phyloP scores from a whole-genome alignment of 2,888 invertebrate genomes.

The Meta bourneti region DNA sequence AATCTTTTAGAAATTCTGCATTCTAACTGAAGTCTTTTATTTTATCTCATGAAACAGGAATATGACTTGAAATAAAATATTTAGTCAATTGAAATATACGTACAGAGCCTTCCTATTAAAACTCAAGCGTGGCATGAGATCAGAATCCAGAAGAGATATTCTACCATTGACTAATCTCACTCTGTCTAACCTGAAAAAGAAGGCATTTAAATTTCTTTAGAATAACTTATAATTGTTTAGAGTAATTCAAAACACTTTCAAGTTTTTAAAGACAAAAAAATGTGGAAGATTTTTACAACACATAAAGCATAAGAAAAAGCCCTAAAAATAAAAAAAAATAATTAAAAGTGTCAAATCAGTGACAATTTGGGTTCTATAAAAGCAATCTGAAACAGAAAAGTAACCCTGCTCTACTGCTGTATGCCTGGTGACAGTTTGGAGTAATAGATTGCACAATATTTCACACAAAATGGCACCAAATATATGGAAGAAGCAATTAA shows the following conservation, averaged over 20 bases:
- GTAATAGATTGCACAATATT: too few relatives aligned
- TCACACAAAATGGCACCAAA: too few relatives aligned
- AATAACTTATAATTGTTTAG: not conserved
- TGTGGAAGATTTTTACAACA: not conserved
- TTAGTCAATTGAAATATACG: not conserved
- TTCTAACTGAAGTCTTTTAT: not conserved
- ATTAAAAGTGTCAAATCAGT: not conserved
- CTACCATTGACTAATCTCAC: conserved; percentile 77
- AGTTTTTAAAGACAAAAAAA: not conserved
- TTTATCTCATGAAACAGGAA: not conserved
- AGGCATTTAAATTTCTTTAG: not conserved
- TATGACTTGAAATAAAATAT: not conserved
- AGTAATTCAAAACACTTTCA: not conserved
- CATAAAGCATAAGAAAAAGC: too few relatives aligned
- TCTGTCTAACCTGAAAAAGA: conserved; percentile 79
- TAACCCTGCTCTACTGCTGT: too few relatives aligned
- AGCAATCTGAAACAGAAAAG: too few relatives aligned
- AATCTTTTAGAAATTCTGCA: not conserved
- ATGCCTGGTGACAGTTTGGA: too few relatives aligned
- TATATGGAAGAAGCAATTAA: too few relatives aligned
- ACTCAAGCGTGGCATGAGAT: conserved; percentile 80
- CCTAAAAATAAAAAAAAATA: not conserved
- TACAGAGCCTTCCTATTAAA: conserved; percentile 83
- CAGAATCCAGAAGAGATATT: conserved; percentile 76
- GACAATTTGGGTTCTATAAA: not conserved